Evolutionary conservation across 30 jellyfish, hydroid and myxozoan genomes (phyloP), one percentile per base, ranked within the genome.

Genomic region (Hydractinia echinata): DNA sequence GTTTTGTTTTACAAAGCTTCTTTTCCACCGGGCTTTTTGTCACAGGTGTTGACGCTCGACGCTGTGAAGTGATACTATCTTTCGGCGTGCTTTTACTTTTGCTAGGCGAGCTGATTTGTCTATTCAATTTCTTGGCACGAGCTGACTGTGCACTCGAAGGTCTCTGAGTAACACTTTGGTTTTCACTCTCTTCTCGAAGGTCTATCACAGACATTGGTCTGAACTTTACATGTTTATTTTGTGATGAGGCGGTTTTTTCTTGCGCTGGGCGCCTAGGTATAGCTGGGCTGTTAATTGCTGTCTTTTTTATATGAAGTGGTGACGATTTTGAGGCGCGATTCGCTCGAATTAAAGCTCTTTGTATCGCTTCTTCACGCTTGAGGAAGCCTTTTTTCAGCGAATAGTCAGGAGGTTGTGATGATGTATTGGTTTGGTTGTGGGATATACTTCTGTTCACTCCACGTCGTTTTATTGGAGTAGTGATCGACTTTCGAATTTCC

Each of bases 401-500:
- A 53, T 67, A 80, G 48, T 80, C 87, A 64, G 74, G 74, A 64
- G 74, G 74, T 44, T n/a, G 19, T 64, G 19, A n/a, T 13, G 74
- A 6, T 64, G 74, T 44, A n/a, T 64, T 64, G 16, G 19, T 13
- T 7, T 52, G 44, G 51, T 52, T 8, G 13, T n/a, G 61, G 13
- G 81, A 14, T 9, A 71, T 83, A 51, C 52, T 19, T 14, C 51
- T 7, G 20, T 82, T 6, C 39, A 64, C 76, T 4, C 82, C 20
- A 58, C 84, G 93, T 18, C 79, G 51, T 54, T 73, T 19, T 19
- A 72, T 84, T 21, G 96, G 60, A 56, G 77, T 81, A 20, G 96
- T 84, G 54, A 87, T 86, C 11, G 91, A 83, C 53, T 88, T 93
- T 53, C 99, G 86, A 4, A 93, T 87, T 64, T 87, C 95, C 5